These are phyloP conservation scores for Orthonyx spaldingii DNA, from an alignment of 2,113 vertebrate genomes.

Conservation along the genomic window DNA sequence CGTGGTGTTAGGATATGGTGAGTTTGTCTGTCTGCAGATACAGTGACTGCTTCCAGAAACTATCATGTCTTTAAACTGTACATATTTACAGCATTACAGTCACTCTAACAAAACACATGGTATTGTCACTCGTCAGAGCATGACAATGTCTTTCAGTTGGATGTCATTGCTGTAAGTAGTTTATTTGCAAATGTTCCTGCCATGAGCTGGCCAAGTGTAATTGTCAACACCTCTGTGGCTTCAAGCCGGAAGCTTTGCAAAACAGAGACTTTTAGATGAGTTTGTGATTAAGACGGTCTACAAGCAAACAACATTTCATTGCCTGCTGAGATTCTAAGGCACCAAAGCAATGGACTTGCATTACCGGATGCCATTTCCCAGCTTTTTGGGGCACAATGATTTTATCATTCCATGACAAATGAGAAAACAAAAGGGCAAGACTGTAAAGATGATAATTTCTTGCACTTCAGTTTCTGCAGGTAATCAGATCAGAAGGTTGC, in stretches of 20 bases:
- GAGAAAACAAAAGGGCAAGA: background rate
- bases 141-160: background rate
- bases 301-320: background rate
- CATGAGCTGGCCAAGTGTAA: background rate
- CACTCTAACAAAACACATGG: background rate
- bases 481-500: background rate
- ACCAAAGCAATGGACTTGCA: background rate
- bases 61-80: background rate
- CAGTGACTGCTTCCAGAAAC: background rate
- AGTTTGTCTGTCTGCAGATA: background rate
- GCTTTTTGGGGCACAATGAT: background rate
- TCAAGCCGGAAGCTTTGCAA: background rate
- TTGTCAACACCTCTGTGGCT: background rate
- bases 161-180: background rate
- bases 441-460: background rate
- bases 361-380: background rate
- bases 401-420: background rate
- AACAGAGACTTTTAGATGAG: background rate
- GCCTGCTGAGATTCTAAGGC: background rate
- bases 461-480: background rate
- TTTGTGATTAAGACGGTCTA: background rate
- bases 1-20: background rate
- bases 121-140: background rate
- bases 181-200: background rate
- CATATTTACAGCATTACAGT: background rate